Evolutionary conservation across 2,797 vertebrate genomes (phyloP), one percentile per base, ranked within the genome.

Genomic region (Myiotriccus ornatus): DNA sequence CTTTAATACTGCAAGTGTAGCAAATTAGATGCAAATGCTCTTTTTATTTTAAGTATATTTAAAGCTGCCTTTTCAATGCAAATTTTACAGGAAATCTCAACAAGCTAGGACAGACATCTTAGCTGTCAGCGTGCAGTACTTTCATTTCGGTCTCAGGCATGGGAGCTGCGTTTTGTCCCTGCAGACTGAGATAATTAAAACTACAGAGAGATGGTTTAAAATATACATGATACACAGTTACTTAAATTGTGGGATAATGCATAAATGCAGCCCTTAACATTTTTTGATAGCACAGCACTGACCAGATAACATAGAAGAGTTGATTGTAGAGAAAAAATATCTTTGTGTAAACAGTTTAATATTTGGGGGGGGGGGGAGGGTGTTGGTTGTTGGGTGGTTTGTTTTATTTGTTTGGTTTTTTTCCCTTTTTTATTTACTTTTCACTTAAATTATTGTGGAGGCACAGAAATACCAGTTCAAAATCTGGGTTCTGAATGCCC

Each of bases 11-110:
- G 98, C 98, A 98, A 98, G 98, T 98, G 98, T 99, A 98, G 99
- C 98, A 99, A 99, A 99, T 99, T 97, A 98, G 98, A 99, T 99
- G 99, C 99, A 99, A 99, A 99, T 99, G 98, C 98, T 98, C 98
- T 99, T 99, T 99, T 99, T 98, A 98, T 99, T 99, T 98, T 98
- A 98, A 97, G 98, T 98, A 98, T 98, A 98, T 98, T 98, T 99
- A 98, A 97, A 98, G 98, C 98, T 98, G 97, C 98, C 97, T 98
- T 99, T 98, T 98, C 97, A 97, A 98, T 98, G 97, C 97, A 98
- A 97, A 98, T 98, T 98, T 98, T 98, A 98, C 98, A 96, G 91
- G 98, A 98, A 99, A 99, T 99, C 98, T 98, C 98, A 98, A 96
- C 97, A 94, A 97, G 97, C 95, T 89, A 96, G 97, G 98, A 97